A percentile compares a stretch with the other conserved stretches of the same genome.
These are phyloP conservation scores for Petaurus breviceps DNA, from an alignment of 2,113 vertebrate species.

Conservation along the genomic window DNA sequence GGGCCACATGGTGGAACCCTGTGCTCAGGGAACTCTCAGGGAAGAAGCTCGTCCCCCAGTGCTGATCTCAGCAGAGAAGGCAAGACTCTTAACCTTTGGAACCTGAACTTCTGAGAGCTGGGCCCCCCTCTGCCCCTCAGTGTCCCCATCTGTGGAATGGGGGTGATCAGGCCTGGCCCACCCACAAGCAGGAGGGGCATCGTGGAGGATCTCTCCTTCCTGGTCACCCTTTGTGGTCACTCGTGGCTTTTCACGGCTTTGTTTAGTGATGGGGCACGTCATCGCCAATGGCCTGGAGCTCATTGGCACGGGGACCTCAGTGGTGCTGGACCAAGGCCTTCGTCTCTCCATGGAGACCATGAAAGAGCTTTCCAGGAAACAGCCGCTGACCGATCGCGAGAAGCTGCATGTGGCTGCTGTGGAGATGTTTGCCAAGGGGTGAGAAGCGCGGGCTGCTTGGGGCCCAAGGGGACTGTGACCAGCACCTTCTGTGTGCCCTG, in stretches of 20 bases:
- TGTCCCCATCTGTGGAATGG: too few relatives aligned
- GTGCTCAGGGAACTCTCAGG: too few relatives aligned
- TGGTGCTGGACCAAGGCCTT: constrained; percentile 86
- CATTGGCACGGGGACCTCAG: constrained; percentile 85
- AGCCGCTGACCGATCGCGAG: constrained; percentile 89
- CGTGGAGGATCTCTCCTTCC: not conserved
- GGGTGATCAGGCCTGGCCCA: not conserved
- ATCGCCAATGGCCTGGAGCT: constrained; percentile 90
- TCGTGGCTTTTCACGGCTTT: not conserved
- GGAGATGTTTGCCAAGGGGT: constrained; percentile 92
- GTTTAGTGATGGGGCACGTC: constrained; percentile 93
- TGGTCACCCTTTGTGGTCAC: not conserved
- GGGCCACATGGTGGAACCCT: not conserved
- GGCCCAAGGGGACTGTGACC: fast-evolving
- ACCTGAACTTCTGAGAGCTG: not conserved
- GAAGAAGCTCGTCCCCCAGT: not conserved
- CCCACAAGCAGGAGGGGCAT: not conserved
- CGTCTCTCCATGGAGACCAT: constrained; percentile 84
- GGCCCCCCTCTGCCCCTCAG: too few relatives aligned
- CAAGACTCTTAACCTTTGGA: too few relatives aligned
- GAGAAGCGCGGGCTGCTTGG: constrained; percentile 57
- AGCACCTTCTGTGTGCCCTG: fast-evolving
- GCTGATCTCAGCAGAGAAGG: not conserved
- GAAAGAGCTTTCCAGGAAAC: constrained; percentile 83
- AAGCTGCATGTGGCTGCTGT: constrained; percentile 89